phyloP scores from a whole-genome alignment of 2,888 invertebrate species.

The Rotaria sp. region DNA sequence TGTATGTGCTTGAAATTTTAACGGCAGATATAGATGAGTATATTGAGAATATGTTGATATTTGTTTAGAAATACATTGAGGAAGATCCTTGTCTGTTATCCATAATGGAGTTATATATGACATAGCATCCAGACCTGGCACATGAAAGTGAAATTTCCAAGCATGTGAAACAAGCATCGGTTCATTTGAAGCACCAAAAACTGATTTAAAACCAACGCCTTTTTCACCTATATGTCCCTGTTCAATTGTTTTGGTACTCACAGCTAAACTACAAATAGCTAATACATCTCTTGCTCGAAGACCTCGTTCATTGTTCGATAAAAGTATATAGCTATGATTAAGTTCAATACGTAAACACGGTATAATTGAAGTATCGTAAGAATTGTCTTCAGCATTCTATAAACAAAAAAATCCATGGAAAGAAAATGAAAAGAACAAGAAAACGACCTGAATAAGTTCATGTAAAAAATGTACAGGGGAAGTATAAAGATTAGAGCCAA shows the following conservation, averaged over 20 bases:
- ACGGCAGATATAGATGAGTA: too few relatives aligned
- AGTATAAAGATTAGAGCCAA: slow-evolving; percentile 31
- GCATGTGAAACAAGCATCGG: slow-evolving; percentile 24
- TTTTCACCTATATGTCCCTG: slow-evolving; percentile 36
- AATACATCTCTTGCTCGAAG: slow-evolving; percentile 16
- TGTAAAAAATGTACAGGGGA: slow-evolving; percentile 32
- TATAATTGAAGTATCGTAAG: not conserved
- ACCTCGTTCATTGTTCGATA: slow-evolving; percentile 35
- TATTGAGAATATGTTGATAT: not conserved
- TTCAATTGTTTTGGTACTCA: slow-evolving; percentile 24
- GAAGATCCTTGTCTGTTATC: not conserved
- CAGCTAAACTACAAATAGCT: slow-evolving; percentile 33
- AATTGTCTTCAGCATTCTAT: slow-evolving; percentile 31
- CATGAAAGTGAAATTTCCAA: slow-evolving; percentile 30
- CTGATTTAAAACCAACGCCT: slow-evolving; percentile 36
- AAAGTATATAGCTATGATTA: slow-evolving; percentile 28
- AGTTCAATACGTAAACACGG: slow-evolving; percentile 24
- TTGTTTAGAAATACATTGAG: not conserved
- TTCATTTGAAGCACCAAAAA: slow-evolving; percentile 31
- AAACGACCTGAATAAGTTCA: slow-evolving; percentile 24
- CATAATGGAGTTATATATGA: slow-evolving; percentile 30
- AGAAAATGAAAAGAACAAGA: too few relatives aligned
- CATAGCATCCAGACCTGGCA: too few relatives aligned
- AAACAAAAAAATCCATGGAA: too few relatives aligned
- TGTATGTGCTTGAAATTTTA: not conserved